A percentile compares a stretch with the other conserved stretches of the same genome.
phyloP scores from a whole-genome alignment of 2,888 invertebrate genomes.

The Hirudinaria manillensis region DNA sequence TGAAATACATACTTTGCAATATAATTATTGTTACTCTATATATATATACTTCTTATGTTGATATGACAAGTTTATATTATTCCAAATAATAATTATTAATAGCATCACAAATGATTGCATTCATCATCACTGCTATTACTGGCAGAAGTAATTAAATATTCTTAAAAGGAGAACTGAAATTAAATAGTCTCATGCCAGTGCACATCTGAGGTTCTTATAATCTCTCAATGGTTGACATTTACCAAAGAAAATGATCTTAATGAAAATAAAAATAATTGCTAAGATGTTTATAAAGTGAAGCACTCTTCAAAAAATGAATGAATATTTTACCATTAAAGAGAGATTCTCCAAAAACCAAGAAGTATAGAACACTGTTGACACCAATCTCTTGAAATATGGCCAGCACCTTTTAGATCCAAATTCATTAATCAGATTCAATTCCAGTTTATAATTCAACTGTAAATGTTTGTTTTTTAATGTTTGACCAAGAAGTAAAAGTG shows the following conservation, averaged over 20 bases:
- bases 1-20: too few relatives aligned
- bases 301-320: neutral
- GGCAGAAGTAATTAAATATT: too few relatives aligned
- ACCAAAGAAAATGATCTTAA: neutral
- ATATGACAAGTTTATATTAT: neutral
- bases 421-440: neutral
- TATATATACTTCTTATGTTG: neutral
- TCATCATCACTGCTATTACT: too few relatives aligned
- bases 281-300: neutral
- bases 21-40: too few relatives aligned
- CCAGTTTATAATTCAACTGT: neutral
- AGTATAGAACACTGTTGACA: conserved; percentile 60
- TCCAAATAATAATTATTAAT: too few relatives aligned
- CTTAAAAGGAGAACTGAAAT: too few relatives aligned
- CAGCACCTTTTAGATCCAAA: conserved; percentile 51
- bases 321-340: conserved; percentile 57
- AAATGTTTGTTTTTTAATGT: neutral
- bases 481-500: neutral
- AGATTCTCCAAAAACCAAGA: conserved; percentile 61
- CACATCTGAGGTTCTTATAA: too few relatives aligned
- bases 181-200: too few relatives aligned
- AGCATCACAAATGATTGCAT: too few relatives aligned
- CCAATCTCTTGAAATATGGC: conserved; percentile 60
- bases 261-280: neutral
- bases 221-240: neutral